Evolutionary conservation across 35 echinoderm and acorn worm species (phyloP).

Genomic region (Lytechinus pictus): DNA sequence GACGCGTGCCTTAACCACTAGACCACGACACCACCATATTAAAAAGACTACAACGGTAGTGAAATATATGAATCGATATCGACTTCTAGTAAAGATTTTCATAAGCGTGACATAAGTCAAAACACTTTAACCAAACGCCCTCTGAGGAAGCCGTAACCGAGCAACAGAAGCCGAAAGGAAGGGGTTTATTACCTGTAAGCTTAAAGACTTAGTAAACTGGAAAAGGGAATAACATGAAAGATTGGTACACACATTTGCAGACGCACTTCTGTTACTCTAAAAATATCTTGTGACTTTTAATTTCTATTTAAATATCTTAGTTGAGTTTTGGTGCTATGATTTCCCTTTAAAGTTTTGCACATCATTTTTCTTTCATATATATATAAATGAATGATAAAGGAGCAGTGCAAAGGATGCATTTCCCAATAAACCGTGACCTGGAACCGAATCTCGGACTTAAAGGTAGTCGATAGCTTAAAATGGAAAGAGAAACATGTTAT

Average conservation of each 20-base stretch:
- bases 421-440: background rate
- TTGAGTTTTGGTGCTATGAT: too few species aligned
- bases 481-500: background rate
- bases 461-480: background rate
- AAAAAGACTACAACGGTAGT: too few species aligned
- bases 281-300: background rate
- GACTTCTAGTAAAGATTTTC: too few species aligned
- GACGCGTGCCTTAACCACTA: too few species aligned
- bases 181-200: slow-evolving; percentile 10
- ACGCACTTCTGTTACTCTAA: background rate
- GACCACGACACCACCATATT: too few species aligned
- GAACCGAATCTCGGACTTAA: background rate
- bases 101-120: background rate
- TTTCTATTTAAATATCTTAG: background rate
- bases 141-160: slow-evolving; percentile 24
- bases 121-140: background rate
- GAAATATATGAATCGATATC: too few species aligned
- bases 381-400: background rate
- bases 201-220: slow-evolving; percentile 17
- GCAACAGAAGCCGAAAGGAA: slow-evolving; percentile 31
- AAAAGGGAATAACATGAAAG: background rate
- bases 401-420: background rate
- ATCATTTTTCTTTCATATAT: too few species aligned
- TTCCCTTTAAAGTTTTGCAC: too few species aligned
- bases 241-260: background rate